Evolutionary conservation across 2,888 invertebrate species (phyloP), one percentile per base, ranked within the genome.

Genomic region (Cheiracanthium punctorium): DNA sequence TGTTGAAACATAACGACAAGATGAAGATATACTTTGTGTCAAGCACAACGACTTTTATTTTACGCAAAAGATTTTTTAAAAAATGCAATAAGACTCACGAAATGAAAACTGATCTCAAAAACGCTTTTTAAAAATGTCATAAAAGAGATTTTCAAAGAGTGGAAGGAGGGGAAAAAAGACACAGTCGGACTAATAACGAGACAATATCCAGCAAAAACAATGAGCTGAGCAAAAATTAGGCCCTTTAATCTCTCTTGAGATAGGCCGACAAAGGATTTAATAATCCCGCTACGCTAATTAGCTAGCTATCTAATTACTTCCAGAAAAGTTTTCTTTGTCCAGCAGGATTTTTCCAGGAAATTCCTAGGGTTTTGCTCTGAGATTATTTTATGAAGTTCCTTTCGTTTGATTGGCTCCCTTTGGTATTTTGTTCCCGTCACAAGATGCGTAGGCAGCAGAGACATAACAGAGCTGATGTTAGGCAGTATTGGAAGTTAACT

Each of bases 261-360:
- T 67, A 58, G 30, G n/a, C 82, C 77, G 82, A 84, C 79, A 84
- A 85, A 85, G 84, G 79, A 85, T 85, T 85, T 85, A 85, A 85
- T 85, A 85, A 85, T 79, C 84, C 79, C 69, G 52, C 79, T 41
- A 74, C 74, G 69, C 77, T 85, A 79, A 85, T 85, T 79, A 85
- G 74, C 79, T 74, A 67, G 73, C 58, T 73, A 73, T 85, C 84
- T 85, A 85, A 85, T 85, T 85, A 85, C 84, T 85, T 80, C 64
- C 74, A 69, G 79, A 65, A 70, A 85, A 85, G 79, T 80, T 85
- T 85, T 79, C 79, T 85, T 84, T 85, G 77, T 76, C 72, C 74
- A 48, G 20, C 24, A 32, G 28, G 30, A 41, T 79, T 85, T 85
- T 85, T 85, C 74, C 37, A 48, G 64, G 48, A 77, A 65, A 72